Conservation (phyloP, 2,888 invertebrate species). For the Hecatera dysodea region DNA sequence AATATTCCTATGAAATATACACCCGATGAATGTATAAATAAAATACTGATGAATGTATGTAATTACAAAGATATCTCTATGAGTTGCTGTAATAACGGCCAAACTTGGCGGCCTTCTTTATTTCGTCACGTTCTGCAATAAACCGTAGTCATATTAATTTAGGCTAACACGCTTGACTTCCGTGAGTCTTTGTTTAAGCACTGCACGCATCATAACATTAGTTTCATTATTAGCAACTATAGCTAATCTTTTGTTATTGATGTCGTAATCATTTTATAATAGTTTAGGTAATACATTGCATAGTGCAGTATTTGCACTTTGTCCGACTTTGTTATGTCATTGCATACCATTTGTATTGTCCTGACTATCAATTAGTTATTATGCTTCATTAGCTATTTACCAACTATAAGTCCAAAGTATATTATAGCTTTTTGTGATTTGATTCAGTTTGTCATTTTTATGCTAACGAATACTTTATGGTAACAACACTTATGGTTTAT, state of each 20-base stretch:
- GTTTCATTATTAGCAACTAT: background rate
- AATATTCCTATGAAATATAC: slow-evolving; percentile 31
- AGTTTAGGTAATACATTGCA: slow-evolving; percentile 31
- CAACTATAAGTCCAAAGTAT: slow-evolving; percentile 31
- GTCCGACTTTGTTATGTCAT: slow-evolving; percentile 51
- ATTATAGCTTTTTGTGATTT: slow-evolving; percentile 9
- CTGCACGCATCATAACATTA: slow-evolving; percentile 35
- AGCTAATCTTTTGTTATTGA: slow-evolving; percentile 36
- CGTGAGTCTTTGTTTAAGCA: slow-evolving; percentile 58
- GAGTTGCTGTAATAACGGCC: slow-evolving; percentile 29
- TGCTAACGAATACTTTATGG: slow-evolving; percentile 1
- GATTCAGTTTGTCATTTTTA: slow-evolving; percentile 18
- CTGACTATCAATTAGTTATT: slow-evolving; percentile 45
- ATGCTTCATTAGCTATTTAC: slow-evolving; percentile 34
- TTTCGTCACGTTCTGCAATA: slow-evolving; percentile 45
- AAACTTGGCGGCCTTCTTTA: slow-evolving; percentile 45
- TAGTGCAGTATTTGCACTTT: slow-evolving; percentile 37
- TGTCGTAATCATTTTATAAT: slow-evolving; percentile 30
- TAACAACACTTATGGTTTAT: background rate
- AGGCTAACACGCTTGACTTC: slow-evolving; percentile 57
- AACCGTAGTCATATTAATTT: slow-evolving; percentile 46
- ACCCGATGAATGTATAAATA: slow-evolving; percentile 31
- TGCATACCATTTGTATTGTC: slow-evolving; percentile 30
- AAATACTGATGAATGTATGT: slow-evolving; percentile 15
- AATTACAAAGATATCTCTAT: slow-evolving; percentile 44